Conservation (phyloP, 2,888 invertebrate species). For the Epistrophella euchroma region DNA sequence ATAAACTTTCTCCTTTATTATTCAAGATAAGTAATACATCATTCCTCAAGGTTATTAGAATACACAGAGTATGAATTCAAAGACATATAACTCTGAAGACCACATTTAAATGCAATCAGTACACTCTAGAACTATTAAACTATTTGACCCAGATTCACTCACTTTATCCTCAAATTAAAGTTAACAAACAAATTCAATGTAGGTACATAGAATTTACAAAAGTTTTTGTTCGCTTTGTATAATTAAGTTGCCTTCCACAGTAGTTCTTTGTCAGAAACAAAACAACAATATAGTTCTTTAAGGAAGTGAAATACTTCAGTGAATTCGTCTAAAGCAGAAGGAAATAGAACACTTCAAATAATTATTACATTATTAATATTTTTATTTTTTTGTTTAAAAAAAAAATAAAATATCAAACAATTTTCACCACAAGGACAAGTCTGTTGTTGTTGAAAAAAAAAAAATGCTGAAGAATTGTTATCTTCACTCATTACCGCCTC, state of each 20-base stretch:
- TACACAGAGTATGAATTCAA: slow-evolving; percentile 13
- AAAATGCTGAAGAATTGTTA: too few species aligned
- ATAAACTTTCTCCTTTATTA: slow-evolving; percentile 6
- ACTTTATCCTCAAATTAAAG: slow-evolving; percentile 45
- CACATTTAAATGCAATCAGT: slow-evolving; percentile 62
- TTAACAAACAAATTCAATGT: slow-evolving; percentile 60
- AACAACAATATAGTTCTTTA: slow-evolving; percentile 14
- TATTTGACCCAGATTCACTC: slow-evolving; percentile 64
- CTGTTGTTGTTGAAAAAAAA: too few species aligned
- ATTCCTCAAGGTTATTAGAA: slow-evolving; percentile 31
- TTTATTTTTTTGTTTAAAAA: not conserved
- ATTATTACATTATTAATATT: not conserved
- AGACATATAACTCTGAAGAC: slow-evolving; percentile 51
- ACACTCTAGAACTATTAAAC: slow-evolving; percentile 37
- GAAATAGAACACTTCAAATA: not conserved
- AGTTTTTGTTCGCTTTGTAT: slow-evolving; percentile 12
- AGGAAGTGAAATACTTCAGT: slow-evolving; percentile 5
- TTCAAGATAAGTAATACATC: slow-evolving; percentile 12
- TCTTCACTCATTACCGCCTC: slow-evolving; percentile 25
- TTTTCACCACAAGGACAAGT: slow-evolving; percentile 24
- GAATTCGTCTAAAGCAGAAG: slow-evolving; percentile 12
- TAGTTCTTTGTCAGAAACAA: slow-evolving; percentile 26
- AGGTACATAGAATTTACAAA: not conserved
- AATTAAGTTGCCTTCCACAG: slow-evolving; percentile 15
- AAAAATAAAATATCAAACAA: not conserved